A percentile compares a stretch with the other conserved stretches of the same genome.
phyloP scores from a whole-genome alignment of 2,113 vertebrate species.

The Passer montanus region DNA sequence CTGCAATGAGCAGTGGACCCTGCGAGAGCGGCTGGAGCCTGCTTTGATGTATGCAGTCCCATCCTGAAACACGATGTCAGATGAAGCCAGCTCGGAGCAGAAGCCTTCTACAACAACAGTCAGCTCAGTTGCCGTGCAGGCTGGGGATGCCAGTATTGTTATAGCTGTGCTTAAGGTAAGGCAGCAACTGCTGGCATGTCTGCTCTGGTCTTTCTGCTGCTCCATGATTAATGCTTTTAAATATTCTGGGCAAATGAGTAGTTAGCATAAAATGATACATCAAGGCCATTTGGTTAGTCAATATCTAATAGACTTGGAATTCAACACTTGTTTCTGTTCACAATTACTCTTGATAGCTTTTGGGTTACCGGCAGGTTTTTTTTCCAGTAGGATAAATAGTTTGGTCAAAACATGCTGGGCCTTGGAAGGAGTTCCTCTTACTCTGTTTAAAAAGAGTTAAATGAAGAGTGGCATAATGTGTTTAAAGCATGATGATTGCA shows the following conservation, averaged over 20 bases:
- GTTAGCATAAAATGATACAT: not conserved
- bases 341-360: not conserved
- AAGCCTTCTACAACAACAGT: slow-evolving; percentile 80
- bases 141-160: slow-evolving; percentile 81
- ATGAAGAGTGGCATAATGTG: not conserved
- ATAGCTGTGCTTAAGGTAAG: slow-evolving; percentile 87
- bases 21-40: not conserved
- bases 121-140: slow-evolving; percentile 86
- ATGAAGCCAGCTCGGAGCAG: slow-evolving; percentile 47
- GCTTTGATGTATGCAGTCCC: not conserved
- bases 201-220: not conserved
- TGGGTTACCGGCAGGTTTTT: fast-evolving
- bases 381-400: not conserved
- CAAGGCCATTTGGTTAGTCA: not conserved
- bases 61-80: slow-evolving; percentile 70
- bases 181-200: not conserved
- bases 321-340: not conserved
- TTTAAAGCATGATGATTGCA: not conserved
- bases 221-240: not conserved
- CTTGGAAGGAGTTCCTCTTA: not conserved
- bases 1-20: slow-evolving; percentile 34
- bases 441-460: not conserved
- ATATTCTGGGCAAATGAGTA: not conserved
- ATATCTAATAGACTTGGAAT: not conserved
- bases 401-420: not conserved